Percentiles rank a stretch among this genome's conserved stretches.
phyloP scores from a whole-genome alignment of 2,113 vertebrate genomes.

The Rhombomys opimus region DNA sequence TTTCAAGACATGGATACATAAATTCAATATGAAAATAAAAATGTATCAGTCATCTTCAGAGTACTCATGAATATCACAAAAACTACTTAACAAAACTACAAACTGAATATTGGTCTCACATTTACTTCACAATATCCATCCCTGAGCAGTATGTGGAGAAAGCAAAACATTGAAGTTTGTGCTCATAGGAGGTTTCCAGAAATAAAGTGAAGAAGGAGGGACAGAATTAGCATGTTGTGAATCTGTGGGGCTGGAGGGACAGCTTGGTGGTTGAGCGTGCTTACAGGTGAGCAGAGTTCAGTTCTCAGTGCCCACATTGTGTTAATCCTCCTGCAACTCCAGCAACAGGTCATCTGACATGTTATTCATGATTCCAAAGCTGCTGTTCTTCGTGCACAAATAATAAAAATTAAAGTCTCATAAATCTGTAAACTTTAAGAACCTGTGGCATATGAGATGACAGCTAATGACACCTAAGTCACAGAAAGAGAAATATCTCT shows the following conservation, averaged over 20 bases:
- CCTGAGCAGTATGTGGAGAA: neutral
- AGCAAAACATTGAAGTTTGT: neutral
- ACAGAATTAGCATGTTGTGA: neutral
- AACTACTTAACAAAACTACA: neutral
- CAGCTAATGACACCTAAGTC: neutral
- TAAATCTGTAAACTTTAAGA: neutral
- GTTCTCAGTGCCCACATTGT: too few species aligned
- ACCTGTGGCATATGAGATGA: neutral
- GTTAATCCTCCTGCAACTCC: neutral
- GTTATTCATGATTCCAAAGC: neutral
- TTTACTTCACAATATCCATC: neutral
- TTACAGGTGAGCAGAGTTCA: neutral
- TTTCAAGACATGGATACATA: slow-evolving; percentile 2
- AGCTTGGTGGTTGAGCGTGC: neutral
- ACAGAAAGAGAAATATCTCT: neutral
- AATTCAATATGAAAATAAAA: neutral
- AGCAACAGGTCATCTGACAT: too few species aligned
- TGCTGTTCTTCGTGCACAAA: neutral
- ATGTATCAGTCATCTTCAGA: neutral
- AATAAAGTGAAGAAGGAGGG: neutral
- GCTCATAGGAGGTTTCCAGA: neutral
- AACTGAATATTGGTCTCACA: neutral
- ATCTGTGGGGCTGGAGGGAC: too few species aligned
- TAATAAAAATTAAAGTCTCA: neutral
- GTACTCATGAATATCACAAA: neutral